Evolutionary conservation across 2,113 vertebrate species (phyloP).

Genomic region (Ctenomys sociabilis): DNA sequence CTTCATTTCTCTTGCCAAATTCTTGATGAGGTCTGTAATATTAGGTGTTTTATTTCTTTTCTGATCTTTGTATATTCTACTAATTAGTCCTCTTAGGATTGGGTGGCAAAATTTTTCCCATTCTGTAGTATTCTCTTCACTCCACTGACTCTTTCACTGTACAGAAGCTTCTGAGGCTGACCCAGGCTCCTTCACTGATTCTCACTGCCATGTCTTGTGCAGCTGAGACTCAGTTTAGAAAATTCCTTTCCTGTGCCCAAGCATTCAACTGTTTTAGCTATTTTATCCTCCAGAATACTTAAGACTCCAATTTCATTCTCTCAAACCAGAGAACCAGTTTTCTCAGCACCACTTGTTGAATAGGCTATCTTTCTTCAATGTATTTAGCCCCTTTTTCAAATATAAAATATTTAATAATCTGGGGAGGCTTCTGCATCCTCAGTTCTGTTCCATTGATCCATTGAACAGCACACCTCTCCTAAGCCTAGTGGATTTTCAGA

Average conservation of each 20-base stretch:
- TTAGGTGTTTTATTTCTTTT: neutral
- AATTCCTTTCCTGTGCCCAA: neutral
- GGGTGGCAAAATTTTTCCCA: neutral
- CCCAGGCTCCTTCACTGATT: neutral
- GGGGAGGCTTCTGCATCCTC: neutral
- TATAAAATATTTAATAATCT: neutral
- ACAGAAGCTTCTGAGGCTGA: neutral
- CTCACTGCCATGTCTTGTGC: neutral
- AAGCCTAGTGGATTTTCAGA: neutral
- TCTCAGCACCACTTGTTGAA: neutral
- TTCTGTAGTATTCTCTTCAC: neutral
- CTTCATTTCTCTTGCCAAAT: neutral
- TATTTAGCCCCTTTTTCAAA: neutral
- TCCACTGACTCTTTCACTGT: neutral
- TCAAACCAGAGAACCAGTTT: neutral
- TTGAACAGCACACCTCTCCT: rapidly evolving
- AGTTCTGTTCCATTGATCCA: neutral
- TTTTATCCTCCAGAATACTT: neutral
- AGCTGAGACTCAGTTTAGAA: neutral
- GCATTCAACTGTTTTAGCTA: neutral
- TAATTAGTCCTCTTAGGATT: neutral
- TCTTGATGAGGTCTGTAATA: neutral
- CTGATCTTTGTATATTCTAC: neutral
- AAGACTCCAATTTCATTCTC: neutral
- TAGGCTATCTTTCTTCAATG: neutral